These are phyloP conservation scores for Lerista edwardsae DNA, from an alignment of 2,797 vertebrate species.

Conservation along the genomic window DNA sequence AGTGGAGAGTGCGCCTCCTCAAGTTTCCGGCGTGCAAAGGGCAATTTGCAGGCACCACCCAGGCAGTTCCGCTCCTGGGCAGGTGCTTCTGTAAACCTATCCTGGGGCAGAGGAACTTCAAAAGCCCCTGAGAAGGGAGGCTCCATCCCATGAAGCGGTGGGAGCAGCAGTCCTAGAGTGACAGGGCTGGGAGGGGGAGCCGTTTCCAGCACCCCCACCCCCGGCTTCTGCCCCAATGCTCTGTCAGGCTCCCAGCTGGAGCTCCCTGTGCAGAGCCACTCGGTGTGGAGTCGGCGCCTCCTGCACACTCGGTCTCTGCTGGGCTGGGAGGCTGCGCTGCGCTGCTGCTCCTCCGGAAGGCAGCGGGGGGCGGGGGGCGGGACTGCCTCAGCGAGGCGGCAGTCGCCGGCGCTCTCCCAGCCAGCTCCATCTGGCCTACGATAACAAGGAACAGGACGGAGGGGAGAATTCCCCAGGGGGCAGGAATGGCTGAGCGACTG, in stretches of 20 bases:
- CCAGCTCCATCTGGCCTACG: no score
- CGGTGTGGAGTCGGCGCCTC: no score
- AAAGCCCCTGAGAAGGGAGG: neutral
- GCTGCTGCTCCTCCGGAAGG: neutral
- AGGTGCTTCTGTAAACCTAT: neutral
- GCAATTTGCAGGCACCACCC: neutral
- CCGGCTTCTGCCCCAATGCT: neutral
- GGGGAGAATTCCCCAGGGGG: no score
- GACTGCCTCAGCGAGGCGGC: no score
- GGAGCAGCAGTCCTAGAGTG: neutral
- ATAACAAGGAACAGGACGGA: no score
- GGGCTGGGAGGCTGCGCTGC: neutral
- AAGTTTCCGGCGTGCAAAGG: neutral
- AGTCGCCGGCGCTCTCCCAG: neutral
- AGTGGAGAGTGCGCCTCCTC: neutral
- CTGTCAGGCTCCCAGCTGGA: neutral
- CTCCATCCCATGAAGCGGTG: neutral
- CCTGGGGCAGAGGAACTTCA: neutral
- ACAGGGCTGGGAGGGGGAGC: neutral
- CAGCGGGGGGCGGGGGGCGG: no score
- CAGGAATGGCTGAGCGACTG: no score
- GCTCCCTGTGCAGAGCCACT: accelerated
- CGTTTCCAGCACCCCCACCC: neutral
- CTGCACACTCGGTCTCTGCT: no score
- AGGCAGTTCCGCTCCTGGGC: neutral